These are phyloP conservation scores for Echiichthys vipera DNA, from an alignment of 2,797 vertebrate genomes.

Conservation along the genomic window DNA sequence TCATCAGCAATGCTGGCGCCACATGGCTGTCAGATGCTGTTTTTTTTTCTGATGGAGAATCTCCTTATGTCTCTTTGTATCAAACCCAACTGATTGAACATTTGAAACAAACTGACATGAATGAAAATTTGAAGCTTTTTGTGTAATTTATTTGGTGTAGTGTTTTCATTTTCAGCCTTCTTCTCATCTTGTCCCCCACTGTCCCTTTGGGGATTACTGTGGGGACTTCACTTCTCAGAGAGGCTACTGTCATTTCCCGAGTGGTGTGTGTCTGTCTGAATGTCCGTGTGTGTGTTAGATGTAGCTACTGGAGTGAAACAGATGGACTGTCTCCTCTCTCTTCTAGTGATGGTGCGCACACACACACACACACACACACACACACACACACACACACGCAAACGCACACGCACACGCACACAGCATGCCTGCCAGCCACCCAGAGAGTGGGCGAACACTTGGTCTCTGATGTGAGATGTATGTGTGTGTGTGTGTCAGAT, in stretches of 20 bases:
- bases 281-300: conserved; percentile 34
- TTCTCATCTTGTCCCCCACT: conserved; percentile 30
- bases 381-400: background rate
- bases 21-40: conserved; percentile 13
- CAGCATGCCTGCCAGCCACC: conserved; percentile 47
- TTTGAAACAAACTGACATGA: conserved; percentile 24
- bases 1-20: conserved; percentile 13
- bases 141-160: conserved; percentile 44
- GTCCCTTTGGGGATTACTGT: conserved; percentile 53
- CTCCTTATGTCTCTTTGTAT: conserved; percentile 22
- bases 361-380: conserved; percentile 27
- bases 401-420: conserved; percentile 42
- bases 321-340: conserved; percentile 53
- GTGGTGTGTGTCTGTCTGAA: conserved; percentile 32
- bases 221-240: conserved; percentile 51
- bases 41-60: conserved; percentile 11
- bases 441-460: conserved; percentile 57
- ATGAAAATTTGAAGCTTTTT: conserved; percentile 18
- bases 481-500: conserved; percentile 31
- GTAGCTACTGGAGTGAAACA: conserved; percentile 50
- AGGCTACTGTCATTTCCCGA: conserved; percentile 52
- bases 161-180: conserved; percentile 30
- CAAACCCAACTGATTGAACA: conserved; percentile 37
- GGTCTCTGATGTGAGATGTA: conserved; percentile 35
- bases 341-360: conserved; percentile 29